phyloP scores from a whole-genome alignment of 2,113 vertebrate genomes.

The Argyrosomus japonicus region DNA sequence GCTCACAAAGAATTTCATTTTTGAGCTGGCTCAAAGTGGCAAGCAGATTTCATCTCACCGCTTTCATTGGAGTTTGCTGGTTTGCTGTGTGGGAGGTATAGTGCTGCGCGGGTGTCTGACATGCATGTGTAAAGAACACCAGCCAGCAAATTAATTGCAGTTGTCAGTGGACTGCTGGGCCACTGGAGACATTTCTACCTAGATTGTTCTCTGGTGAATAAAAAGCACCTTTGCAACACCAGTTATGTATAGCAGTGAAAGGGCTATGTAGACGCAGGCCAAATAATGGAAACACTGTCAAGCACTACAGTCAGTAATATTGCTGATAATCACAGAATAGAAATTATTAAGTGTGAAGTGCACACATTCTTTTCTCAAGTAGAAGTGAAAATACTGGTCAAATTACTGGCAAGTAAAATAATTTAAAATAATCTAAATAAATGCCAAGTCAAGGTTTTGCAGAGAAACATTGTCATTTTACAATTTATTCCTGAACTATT shows the following conservation, averaged over 20 bases:
- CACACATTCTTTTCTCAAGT: no score
- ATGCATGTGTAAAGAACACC: not conserved
- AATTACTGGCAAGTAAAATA: no score
- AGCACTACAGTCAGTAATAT: no score
- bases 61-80: not conserved
- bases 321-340: no score
- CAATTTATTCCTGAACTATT: no score
- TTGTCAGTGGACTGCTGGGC: not conserved
- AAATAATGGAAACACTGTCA: no score
- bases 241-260: not conserved
- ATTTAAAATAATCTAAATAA: no score
- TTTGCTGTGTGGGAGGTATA: not conserved
- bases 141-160: not conserved
- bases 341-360: no score
- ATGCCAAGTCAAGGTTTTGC: no score
- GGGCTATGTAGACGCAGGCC: not conserved
- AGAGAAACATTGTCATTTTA: no score
- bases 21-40: not conserved
- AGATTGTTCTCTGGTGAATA: constrained; percentile 14
- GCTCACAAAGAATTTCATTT: not conserved
- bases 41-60: not conserved
- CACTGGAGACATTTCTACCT: not conserved
- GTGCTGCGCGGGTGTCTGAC: not conserved
- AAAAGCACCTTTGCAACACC: not conserved
- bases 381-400: no score